These are phyloP conservation scores for Selene dorsalis DNA, from an alignment of 2,797 vertebrate species.

Conservation along the genomic window DNA sequence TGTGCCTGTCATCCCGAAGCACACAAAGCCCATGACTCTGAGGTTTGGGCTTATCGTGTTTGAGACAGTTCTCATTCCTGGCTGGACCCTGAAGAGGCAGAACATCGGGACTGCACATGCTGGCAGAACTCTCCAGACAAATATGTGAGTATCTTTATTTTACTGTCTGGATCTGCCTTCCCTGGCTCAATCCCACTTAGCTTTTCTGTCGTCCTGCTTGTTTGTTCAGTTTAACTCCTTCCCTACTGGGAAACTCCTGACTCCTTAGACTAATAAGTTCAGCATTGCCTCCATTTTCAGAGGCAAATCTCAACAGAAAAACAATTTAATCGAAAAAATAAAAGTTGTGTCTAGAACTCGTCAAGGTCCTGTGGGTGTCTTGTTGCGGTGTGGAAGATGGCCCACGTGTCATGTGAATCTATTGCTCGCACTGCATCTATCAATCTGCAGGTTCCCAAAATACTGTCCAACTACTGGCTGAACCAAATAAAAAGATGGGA, in stretches of 20 bases:
- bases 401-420: neutral
- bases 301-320: neutral
- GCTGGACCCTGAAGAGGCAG: slow-evolving; percentile 31
- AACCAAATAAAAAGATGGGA: neutral
- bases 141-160: slow-evolving; percentile 64
- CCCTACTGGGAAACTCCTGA: neutral
- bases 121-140: slow-evolving; percentile 55
- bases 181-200: neutral
- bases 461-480: neutral
- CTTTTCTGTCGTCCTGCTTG: neutral
- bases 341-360: neutral
- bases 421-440: neutral
- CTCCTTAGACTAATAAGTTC: neutral
- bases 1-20: slow-evolving; percentile 9
- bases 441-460: slow-evolving; percentile 8
- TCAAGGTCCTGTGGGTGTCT: neutral
- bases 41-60: slow-evolving; percentile 14
- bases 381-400: neutral
- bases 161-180: slow-evolving; percentile 30
- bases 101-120: slow-evolving; percentile 74
- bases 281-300: neutral
- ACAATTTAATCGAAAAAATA: neutral
- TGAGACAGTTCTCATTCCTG: slow-evolving; percentile 44
- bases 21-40: neutral
- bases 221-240: slow-evolving; percentile 26